Conservation (phyloP, 2,113 vertebrate species). For the Anser brachyrhynchus region DNA sequence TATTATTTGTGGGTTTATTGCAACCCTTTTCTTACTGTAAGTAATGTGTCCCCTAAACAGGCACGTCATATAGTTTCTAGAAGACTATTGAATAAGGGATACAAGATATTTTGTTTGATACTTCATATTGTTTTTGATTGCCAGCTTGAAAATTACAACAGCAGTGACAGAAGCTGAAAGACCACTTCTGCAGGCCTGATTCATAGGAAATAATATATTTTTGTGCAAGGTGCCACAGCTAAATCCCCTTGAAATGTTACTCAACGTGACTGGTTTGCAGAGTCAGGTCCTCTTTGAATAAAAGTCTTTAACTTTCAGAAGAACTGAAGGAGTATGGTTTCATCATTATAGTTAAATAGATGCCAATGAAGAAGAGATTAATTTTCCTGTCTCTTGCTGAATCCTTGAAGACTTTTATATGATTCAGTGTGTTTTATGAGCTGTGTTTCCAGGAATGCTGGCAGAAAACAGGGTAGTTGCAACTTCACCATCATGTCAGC, state of each 20-base stretch:
- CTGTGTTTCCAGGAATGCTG: constrained; percentile 23
- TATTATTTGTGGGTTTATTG: not conserved
- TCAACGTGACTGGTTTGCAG: constrained; percentile 50
- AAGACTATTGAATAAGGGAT: not conserved
- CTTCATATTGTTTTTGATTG: constrained; percentile 27
- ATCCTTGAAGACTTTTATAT: constrained; percentile 49
- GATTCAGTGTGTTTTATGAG: constrained; percentile 46
- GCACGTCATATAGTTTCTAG: not conserved
- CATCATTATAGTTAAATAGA: constrained; percentile 15
- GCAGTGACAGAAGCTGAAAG: constrained; percentile 39
- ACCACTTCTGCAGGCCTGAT: not conserved
- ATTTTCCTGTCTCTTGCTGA: not conserved
- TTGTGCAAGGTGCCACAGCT: not conserved
- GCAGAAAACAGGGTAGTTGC: constrained; percentile 4
- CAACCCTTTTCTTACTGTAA: not conserved
- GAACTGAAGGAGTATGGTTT: constrained; percentile 1
- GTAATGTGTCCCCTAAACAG: not conserved
- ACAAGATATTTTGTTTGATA: constrained; percentile 30
- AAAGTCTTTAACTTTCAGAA: constrained; percentile 34
- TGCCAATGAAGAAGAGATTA: constrained; percentile 30
- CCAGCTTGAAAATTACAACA: constrained; percentile 38
- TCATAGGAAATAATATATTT: constrained; percentile 30
- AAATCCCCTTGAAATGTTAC: constrained; percentile 38
- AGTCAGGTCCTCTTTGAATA: constrained; percentile 47
- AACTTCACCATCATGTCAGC: constrained; percentile 46